phyloP scores from a whole-genome alignment of 1,140 invertebrate species.

The Drosophila pachea region DNA sequence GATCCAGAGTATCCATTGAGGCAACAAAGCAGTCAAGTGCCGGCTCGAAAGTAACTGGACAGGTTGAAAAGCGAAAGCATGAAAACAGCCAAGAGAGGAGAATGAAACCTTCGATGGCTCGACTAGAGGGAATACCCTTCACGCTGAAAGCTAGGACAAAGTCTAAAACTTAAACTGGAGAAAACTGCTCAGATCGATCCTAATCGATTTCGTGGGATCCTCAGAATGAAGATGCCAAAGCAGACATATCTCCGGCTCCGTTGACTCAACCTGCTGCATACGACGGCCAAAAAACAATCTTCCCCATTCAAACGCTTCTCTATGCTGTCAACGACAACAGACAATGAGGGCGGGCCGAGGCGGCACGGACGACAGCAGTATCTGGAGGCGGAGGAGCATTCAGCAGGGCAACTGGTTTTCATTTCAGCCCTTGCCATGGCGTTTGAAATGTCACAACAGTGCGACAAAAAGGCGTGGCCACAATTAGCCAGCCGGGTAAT shows the following conservation, averaged over 20 bases:
- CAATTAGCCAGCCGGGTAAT: conserved; percentile 60
- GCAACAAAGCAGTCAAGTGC: conserved; percentile 41
- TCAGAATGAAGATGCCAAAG: too few species aligned
- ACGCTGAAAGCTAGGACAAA: not conserved
- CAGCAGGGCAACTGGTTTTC: conserved; percentile 40
- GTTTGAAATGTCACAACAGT: conserved; percentile 54
- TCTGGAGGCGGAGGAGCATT: not conserved
- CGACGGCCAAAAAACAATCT: too few species aligned
- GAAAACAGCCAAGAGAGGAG: not conserved
- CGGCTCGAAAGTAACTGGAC: conserved; percentile 23
- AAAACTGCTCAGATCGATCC: not conserved
- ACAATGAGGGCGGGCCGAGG: conserved; percentile 7
- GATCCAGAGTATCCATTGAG: conserved; percentile 23
- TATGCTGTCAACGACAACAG: conserved; percentile 13
- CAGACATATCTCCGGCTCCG: too few species aligned
- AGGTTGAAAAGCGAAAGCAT: conserved; percentile 1
- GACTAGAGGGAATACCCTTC: not conserved
- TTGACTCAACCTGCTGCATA: too few species aligned
- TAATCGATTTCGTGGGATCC: too few species aligned
- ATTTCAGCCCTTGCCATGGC: conserved; percentile 36
- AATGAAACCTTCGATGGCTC: not conserved
- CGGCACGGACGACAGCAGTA: not conserved
- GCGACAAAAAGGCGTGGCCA: conserved; percentile 69
- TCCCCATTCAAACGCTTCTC: too few species aligned
- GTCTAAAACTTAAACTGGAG: not conserved